Evolutionary conservation across 2,888 invertebrate genomes (phyloP).

Genomic region (Sphaerophoria rueppellii): DNA sequence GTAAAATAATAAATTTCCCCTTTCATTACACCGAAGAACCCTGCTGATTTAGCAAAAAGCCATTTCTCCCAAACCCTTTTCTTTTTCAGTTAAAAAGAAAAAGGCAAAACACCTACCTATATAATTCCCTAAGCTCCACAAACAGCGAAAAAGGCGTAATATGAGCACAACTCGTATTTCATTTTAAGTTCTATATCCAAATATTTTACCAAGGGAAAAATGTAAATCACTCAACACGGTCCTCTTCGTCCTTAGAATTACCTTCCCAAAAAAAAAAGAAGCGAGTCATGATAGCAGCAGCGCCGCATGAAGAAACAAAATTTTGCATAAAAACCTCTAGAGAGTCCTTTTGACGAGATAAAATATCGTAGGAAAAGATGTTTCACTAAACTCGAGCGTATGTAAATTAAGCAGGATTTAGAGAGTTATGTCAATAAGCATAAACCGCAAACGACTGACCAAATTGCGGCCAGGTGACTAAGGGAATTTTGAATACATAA

Average conservation of each 20-base stretch:
- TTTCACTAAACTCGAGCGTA: conserved; percentile 4
- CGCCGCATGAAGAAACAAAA: conserved; percentile 3
- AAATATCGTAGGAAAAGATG: background rate
- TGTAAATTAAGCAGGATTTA: conserved; percentile 16
- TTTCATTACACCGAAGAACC: background rate
- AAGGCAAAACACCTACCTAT: background rate
- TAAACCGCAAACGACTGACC: conserved; percentile 22
- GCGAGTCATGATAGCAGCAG: conserved; percentile 23
- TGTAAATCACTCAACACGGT: conserved; percentile 47
- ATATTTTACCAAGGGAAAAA: conserved; percentile 28
- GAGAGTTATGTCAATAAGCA: background rate
- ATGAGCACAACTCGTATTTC: conserved; percentile 23
- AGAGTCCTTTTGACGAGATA: conserved; percentile 7
- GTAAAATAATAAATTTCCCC: conserved; percentile 18
- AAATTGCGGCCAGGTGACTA: background rate
- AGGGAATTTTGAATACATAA: background rate
- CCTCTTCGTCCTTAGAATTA: conserved; percentile 8
- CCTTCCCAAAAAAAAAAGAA: background rate
- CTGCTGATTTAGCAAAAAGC: conserved; percentile 19
- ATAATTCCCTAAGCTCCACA: conserved; percentile 26
- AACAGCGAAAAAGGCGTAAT: conserved; percentile 38
- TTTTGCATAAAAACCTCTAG: conserved; percentile 54
- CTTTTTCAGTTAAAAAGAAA: background rate
- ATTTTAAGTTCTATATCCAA: background rate
- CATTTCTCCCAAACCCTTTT: background rate